phyloP scores from a whole-genome alignment of 2,797 vertebrate species.

The Anisognathus igniventris region DNA sequence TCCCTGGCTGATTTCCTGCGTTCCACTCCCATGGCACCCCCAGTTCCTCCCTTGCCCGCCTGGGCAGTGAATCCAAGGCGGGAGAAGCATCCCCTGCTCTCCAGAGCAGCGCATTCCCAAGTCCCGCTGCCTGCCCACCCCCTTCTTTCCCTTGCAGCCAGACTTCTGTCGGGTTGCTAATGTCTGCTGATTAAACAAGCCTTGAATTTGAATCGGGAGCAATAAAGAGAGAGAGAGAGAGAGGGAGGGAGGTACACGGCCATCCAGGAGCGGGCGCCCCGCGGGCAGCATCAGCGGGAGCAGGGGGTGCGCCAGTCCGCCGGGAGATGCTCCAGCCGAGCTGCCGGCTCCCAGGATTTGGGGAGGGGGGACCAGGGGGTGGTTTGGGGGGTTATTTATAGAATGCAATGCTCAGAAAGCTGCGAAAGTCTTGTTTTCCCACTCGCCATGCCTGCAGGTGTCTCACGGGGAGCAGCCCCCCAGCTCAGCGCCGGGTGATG shows the following conservation, averaged over 20 bases:
- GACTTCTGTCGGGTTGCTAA: conserved; percentile 1
- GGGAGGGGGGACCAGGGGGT: neutral
- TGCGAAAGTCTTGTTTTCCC: neutral
- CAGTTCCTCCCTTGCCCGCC: neutral
- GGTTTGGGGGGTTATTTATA: fast-evolving
- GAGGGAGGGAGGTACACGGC: neutral
- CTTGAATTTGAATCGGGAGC: conserved; percentile 26
- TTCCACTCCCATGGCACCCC: fast-evolving
- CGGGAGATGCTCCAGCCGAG: neutral
- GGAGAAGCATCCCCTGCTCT: neutral
- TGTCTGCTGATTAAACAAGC: conserved; percentile 43
- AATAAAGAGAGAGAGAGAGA: neutral
- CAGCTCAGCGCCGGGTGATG: neutral
- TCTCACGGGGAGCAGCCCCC: neutral
- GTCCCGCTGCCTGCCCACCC: neutral
- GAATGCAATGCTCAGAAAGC: neutral
- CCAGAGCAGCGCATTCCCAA: neutral
- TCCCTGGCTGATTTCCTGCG: neutral
- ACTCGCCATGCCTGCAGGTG: no score
- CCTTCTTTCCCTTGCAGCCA: neutral
- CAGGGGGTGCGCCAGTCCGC: neutral
- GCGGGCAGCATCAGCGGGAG: neutral
- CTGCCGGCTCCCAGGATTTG: neutral
- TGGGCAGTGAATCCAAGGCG: fast-evolving
- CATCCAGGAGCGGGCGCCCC: neutral